Base-by-base conservation (phyloP, 2,888 invertebrate genomes). In the Eristalinus aeneus region DNA sequence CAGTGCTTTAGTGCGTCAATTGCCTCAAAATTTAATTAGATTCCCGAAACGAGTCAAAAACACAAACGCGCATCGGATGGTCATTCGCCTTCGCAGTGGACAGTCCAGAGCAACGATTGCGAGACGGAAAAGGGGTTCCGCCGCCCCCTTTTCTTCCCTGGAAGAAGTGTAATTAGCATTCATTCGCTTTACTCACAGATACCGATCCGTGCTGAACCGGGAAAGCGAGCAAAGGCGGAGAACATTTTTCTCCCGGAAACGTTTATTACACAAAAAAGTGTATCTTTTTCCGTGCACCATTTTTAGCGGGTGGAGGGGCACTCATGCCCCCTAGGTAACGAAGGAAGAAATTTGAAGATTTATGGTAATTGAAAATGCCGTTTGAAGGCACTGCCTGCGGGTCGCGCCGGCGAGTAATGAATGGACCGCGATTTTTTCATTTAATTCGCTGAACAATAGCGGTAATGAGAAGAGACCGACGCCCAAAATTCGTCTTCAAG, bases 111-210 rank as follows among this genome's bases (percentile, higher is more conserved):
- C 27, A 5, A 5, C 27, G 27, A 3, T 3, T 5, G 27, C 5
- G 27, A 2, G 27, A 27, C 39, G n/a, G 39, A 12, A 39, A 39
- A 39, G 39, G 39, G 39, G n/a, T 39, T n/a, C 5, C 16, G 46
- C 46, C 16, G 16, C 5, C 16, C 8, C 46, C 16, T 71, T 46
- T n/a, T n/a, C n/a, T n/a, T 16, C 46, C 46, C 46, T n/a, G 8
- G 46, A 46, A 46, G 46, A 16, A 16, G 16, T 46, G 78, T 79
- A 84, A 84, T 84, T 79, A 79, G 83, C 61, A 78, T 60, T 69
- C 69, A 68, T 77, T 58, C 73, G 72, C 53, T 27, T 32, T 68
- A 63, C 34, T 58, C 73, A 72, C 56, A 10, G 64, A 34, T n/a
- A 46, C 34, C 22, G 32, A 56, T 74, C 39, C 65, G 64, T 58